Base-by-base conservation (phyloP, 1,140 invertebrate species). In the Temnothorax nylanderi region DNA sequence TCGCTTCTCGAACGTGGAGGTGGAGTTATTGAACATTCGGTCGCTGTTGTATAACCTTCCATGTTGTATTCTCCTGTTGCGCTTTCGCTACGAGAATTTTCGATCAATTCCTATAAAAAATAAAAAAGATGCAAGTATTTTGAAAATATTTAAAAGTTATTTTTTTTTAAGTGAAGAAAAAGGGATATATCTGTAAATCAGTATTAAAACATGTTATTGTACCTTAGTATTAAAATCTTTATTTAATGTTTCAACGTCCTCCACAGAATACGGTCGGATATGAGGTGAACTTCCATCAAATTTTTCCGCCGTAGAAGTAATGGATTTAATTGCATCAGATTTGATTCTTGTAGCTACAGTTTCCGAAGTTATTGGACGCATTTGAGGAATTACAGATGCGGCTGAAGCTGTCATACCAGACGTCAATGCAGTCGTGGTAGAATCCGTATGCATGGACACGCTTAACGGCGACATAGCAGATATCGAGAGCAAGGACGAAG, bases 41-140 rank as follows among this genome's bases (percentile, higher is more conserved):
- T 97, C n/a, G 97, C 97, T 7, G 97, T 97, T 41, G 96, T 95
- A 93, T 97, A 97, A 74, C 96, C 97, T 65, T 97, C 97, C 74
- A 96, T 95, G 69, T 91, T 92, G 91, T 94, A 97, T 88, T 97
- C 97, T 69, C 97, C 97, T 74, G 96, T 95, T 76, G 58, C 26
- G 72, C 81, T 92, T 2, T 93, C 93, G 32, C 88, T 87, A 51
- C 56, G 44, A n/a, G 69, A 64, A 8, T 80, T 86, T 10, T 90
- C 87, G 4, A 32, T 26, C n/a, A 74, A 10, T 44, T 88, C 86
- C 89, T 91, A 62, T 3, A 47, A 88, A 58, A 47, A 62, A 32
- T 7, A 6, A 49, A 54, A 13, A 0, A 44, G 13, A 34, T 74
- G 41, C 47, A 85, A 41, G 7, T 26, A 37, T 7, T 32, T 65